Base-by-base conservation (phyloP, 2,888 invertebrate species). In the Aleiodes alternator region DNA sequence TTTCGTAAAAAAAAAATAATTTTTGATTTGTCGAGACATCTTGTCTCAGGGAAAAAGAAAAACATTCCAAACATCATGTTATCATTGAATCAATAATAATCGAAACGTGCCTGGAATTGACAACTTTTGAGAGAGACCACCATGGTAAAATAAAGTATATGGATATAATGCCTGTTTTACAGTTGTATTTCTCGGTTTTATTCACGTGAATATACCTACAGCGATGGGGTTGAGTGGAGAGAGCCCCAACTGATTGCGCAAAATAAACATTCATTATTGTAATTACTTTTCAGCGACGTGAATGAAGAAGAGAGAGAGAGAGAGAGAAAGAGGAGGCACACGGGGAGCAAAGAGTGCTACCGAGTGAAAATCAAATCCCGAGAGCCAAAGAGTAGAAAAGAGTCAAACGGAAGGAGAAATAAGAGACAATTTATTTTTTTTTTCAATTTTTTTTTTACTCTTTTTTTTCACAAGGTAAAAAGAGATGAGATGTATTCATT, bases 251-350 rank as follows among this genome's bases (percentile, higher is more conserved):
- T 85, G 86, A 87, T 87, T 87, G 86, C 85, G 86, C 43, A 86
- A 86, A 87, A 87, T 86, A 87, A 87, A 87, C 87, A 87, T 86
- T 87, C 87, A 87, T 87, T 87, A 87, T 86, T 86, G 87, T 86
- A 87, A 87, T 87, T 87, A 87, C 86, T 86, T 86, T 64, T 85
- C 84, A 83, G 84, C 84, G 84, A 86, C 84, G 85, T 66, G 64
- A 31, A 31, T 16, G 34, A 53, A n/a, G 6, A 23, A 66, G 66
- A n/a, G 14, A 43, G 16, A 34, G 4, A 34, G 34, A 34, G 34
- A 34, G 34, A 34, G 34, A 34, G 4, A 34, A 6, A 34, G 34
- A 50, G 16, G 34, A n/a, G 14, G 8, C 29, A 53, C 55, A 16
- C 53, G 16, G n/a, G 29, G 34, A 14, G 34, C 29, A 59, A 11